Evolutionary conservation across 2,797 vertebrate genomes (phyloP).

Genomic region (Coccyzus lansbergi): DNA sequence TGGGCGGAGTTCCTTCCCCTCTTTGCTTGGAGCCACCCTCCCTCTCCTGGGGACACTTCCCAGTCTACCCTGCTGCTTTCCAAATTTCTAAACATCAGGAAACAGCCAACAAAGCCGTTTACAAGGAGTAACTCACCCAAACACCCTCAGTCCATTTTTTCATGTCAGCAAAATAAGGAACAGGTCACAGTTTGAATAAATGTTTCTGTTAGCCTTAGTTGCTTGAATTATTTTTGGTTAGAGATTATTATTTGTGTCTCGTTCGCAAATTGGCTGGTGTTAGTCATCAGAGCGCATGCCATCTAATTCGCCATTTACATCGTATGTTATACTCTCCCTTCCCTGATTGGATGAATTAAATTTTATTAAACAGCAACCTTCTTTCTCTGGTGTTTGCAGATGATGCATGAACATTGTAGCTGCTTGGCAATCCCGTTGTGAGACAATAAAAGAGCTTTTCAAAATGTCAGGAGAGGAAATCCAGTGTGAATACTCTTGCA

Average conservation of each 20-base stretch:
- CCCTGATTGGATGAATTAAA: conserved; percentile 15
- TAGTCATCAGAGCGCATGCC: neutral
- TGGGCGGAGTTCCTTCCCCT: neutral
- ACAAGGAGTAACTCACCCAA: neutral
- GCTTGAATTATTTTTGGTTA: conserved; percentile 24
- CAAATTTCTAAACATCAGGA: neutral
- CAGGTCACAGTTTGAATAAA: neutral
- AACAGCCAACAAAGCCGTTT: accelerated
- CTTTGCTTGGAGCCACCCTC: neutral
- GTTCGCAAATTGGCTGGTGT: conserved; percentile 4
- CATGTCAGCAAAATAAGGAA: neutral
- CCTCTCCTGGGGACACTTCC: neutral
- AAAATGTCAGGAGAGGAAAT: conserved; percentile 56
- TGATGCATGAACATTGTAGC: conserved; percentile 40
- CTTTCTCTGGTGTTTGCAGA: conserved; percentile 44
- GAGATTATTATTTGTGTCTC: neutral
- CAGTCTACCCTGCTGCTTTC: neutral
- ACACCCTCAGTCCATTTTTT: neutral
- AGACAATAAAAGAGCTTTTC: conserved; percentile 62
- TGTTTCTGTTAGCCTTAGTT: neutral
- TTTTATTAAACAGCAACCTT: conserved; percentile 21
- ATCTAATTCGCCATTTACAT: neutral
- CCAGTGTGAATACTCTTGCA: conserved; percentile 39
- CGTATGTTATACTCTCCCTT: neutral
- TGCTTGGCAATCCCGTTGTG: conserved; percentile 52